Evolutionary conservation across 2,113 vertebrate genomes (phyloP).

Genomic region (Delphinapterus leucas): DNA sequence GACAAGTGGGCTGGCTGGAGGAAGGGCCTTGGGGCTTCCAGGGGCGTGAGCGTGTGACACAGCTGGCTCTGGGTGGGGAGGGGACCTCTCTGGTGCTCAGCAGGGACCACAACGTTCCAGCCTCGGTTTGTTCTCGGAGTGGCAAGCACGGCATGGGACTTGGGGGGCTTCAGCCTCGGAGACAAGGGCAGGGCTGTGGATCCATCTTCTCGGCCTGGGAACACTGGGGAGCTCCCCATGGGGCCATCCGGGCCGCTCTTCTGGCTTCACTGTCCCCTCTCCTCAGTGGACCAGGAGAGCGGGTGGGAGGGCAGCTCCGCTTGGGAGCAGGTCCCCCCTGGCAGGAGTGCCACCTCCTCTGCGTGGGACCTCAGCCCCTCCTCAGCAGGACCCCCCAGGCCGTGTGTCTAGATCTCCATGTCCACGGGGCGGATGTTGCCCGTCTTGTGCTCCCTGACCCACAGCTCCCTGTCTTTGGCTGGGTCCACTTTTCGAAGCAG

Average conservation of each 20-base stretch:
- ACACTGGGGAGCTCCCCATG: neutral
- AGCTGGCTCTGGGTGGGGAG: neutral
- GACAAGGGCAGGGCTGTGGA: slow-evolving; percentile 48
- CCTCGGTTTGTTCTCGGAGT: slow-evolving; percentile 72
- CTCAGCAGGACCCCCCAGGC: neutral
- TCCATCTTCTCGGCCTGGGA: slow-evolving; percentile 71
- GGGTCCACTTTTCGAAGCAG: slow-evolving; percentile 96
- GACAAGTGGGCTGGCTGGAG: neutral
- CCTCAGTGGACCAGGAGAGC: neutral
- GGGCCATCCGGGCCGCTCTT: neutral
- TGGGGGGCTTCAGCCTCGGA: slow-evolving; percentile 70
- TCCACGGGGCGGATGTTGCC: slow-evolving; percentile 95
- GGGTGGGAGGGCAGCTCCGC: neutral
- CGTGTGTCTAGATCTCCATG: slow-evolving; percentile 91
- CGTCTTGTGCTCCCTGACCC: slow-evolving; percentile 97
- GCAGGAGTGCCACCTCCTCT: neutral
- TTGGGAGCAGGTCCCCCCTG: neutral
- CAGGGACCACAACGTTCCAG: slow-evolving; percentile 72
- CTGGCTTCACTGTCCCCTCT: neutral
- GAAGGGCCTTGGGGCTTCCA: neutral
- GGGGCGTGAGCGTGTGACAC: neutral
- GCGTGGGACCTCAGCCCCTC: neutral
- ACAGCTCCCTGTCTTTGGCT: slow-evolving; percentile 93
- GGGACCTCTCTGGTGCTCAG: slow-evolving; percentile 33
- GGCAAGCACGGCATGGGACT: slow-evolving; percentile 60